Conservation (phyloP, 2,888 invertebrate genomes). For the Plebejus melissa region DNA sequence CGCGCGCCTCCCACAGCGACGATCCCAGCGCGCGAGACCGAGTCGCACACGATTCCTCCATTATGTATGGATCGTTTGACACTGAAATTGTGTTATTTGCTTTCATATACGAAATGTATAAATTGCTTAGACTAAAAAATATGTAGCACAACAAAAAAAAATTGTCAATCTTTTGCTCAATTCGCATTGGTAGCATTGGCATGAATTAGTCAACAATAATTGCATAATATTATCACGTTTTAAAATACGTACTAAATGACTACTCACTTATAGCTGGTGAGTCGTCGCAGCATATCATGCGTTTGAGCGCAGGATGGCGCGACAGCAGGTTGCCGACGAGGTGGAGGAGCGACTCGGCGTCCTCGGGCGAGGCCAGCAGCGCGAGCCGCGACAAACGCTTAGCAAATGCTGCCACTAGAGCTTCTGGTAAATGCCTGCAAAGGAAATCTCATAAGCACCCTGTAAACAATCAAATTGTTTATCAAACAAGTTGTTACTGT, state of each 20-base stretch:
- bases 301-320: slow-evolving; percentile 90
- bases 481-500: too few species aligned
- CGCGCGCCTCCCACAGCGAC: slow-evolving; percentile 94
- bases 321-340: slow-evolving; percentile 92
- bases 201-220: too few species aligned
- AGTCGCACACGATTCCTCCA: slow-evolving; percentile 88
- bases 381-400: slow-evolving; percentile 92
- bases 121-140: too few species aligned
- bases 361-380: slow-evolving; percentile 89
- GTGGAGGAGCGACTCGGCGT: slow-evolving; percentile 86
- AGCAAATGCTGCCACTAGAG: slow-evolving; percentile 94
- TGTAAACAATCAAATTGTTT: too few species aligned
- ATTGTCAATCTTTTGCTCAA: too few species aligned
- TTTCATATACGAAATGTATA: too few species aligned
- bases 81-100: slow-evolving; percentile 47
- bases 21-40: slow-evolving; percentile 91
- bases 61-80: slow-evolving; percentile 89
- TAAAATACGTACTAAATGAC: neutral
- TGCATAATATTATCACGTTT: too few species aligned
- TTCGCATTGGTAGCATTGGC: too few species aligned
- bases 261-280: slow-evolving; percentile 60
- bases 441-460: neutral
- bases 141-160: too few species aligned
- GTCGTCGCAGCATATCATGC: slow-evolving; percentile 67
- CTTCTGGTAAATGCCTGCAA: slow-evolving; percentile 91